Conservation (phyloP, 2,797 vertebrate species). For the Falco berigora region DNA sequence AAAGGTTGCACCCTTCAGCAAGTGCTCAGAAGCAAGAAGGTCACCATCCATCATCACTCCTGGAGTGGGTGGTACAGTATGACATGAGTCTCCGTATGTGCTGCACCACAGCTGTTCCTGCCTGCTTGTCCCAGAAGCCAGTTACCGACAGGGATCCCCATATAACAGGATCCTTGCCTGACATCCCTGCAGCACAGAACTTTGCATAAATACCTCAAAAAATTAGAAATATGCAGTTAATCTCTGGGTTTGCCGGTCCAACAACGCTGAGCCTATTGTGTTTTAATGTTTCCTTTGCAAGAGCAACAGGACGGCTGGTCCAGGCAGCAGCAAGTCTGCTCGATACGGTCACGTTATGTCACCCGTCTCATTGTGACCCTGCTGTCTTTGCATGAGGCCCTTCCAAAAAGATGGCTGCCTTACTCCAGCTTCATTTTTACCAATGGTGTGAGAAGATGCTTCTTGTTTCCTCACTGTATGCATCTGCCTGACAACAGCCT, state of each 20-base stretch:
- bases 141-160: background rate
- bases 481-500: background rate
- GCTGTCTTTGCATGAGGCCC: background rate
- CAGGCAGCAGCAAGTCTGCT: background rate
- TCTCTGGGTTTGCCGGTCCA: background rate
- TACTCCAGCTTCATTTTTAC: background rate
- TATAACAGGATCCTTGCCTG: background rate
- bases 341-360: background rate
- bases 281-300: background rate
- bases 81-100: background rate
- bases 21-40: background rate
- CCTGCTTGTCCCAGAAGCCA: background rate
- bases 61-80: background rate
- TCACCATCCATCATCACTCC: background rate
- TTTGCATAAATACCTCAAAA: background rate
- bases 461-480: background rate
- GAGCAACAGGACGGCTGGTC: background rate
- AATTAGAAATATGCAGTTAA: background rate
- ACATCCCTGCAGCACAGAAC: background rate
- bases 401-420: background rate
- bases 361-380: background rate
- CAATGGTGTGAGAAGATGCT: background rate
- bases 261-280: background rate
- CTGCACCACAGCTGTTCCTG: background rate
- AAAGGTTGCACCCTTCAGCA: background rate